A percentile compares a stretch with the other conserved stretches of the same genome.
These are phyloP conservation scores for Hedychridium roseum DNA, from an alignment of 2,888 invertebrate species.

Conservation along the genomic window DNA sequence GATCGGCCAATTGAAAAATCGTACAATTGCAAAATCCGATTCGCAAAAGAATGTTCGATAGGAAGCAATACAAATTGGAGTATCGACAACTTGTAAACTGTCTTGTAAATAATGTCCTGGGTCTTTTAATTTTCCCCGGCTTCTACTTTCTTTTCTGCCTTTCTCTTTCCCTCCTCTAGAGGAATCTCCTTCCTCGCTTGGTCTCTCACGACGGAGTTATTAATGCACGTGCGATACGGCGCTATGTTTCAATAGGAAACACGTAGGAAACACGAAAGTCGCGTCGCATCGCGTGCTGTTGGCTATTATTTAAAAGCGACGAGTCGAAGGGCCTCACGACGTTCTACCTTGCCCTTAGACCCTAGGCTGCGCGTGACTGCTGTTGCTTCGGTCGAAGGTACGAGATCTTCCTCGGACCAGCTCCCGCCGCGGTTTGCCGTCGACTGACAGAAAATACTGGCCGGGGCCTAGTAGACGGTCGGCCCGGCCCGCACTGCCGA, in stretches of 20 bases:
- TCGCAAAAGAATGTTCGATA: no score
- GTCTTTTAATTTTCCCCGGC: no score
- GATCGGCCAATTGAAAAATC: no score
- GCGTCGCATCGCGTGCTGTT: slow-evolving; percentile 19
- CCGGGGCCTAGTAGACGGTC: slow-evolving; percentile 38
- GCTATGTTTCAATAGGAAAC: slow-evolving; percentile 21
- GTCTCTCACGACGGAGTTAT: slow-evolving; percentile 15
- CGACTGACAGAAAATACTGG: slow-evolving; percentile 58
- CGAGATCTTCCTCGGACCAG: slow-evolving; percentile 42
- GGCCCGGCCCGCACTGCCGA: slow-evolving; percentile 33
- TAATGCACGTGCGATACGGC: slow-evolving; percentile 21
- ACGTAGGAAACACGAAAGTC: slow-evolving; percentile 17
- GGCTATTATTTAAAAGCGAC: slow-evolving; percentile 19
- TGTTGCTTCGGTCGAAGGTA: background rate
- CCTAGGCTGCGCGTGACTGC: no score
- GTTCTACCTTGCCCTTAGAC: background rate
- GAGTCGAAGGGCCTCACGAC: slow-evolving; percentile 9
- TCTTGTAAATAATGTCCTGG: no score
- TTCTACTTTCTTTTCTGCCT: no score
- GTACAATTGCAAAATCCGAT: no score
- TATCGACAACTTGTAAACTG: no score
- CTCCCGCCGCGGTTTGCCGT: slow-evolving; percentile 54
- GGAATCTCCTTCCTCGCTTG: background rate
- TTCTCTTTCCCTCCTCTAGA: background rate
- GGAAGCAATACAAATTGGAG: no score